These are phyloP conservation scores for Orchesella cincta DNA, from an alignment of 1,140 invertebrate species.

Conservation along the genomic window DNA sequence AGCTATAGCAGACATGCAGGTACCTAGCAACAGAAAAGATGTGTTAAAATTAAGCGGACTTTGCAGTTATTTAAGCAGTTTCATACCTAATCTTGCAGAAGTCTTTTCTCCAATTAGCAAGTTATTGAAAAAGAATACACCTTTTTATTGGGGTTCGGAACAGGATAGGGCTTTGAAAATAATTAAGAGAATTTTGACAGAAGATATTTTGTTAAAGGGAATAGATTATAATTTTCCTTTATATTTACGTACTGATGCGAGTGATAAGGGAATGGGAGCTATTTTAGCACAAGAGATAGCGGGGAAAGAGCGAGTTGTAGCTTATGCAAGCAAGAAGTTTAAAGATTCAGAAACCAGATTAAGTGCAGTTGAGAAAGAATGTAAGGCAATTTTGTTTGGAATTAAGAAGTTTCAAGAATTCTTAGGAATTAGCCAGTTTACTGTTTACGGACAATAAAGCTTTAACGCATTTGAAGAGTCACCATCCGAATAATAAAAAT, in stretches of 20 bases:
- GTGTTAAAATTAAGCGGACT: slow-evolving; percentile 58
- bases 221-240: slow-evolving; percentile 43
- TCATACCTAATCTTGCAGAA: slow-evolving; percentile 54
- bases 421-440: too few relatives aligned
- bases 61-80: slow-evolving; percentile 56
- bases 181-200: not conserved
- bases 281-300: slow-evolving; percentile 25
- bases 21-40: slow-evolving; percentile 53
- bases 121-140: slow-evolving; percentile 29
- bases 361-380: slow-evolving; percentile 5
- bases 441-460: slow-evolving; percentile 40
- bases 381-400: too few relatives aligned
- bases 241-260: slow-evolving; percentile 33
- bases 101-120: slow-evolving; percentile 50
- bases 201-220: slow-evolving; percentile 27
- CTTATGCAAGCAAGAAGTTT: slow-evolving; percentile 33
- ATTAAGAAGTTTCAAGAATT: too few relatives aligned
- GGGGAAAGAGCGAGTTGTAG: slow-evolving; percentile 25
- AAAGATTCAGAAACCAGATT: not conserved
- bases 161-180: slow-evolving; percentile 40
- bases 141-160: slow-evolving; percentile 16
- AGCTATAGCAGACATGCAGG: slow-evolving; percentile 53
- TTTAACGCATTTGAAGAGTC: too few relatives aligned
- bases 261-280: slow-evolving; percentile 28
- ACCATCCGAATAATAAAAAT: too few relatives aligned